A percentile compares a stretch with the other conserved stretches of the same genome.
Conservation (phyloP, 2,888 invertebrate species). For the Ommatoiulus sabulosus region DNA sequence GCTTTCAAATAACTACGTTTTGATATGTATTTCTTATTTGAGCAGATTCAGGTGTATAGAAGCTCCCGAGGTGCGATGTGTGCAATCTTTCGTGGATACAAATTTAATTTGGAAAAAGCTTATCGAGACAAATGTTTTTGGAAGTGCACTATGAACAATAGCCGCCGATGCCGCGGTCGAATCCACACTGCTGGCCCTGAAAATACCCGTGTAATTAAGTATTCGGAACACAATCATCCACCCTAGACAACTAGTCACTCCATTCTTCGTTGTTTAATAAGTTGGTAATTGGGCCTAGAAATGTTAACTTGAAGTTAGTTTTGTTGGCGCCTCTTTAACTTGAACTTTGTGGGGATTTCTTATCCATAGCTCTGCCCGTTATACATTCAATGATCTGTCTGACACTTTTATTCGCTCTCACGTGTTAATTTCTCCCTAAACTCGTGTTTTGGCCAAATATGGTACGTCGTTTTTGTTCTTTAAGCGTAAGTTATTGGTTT, state of each 20-base stretch:
- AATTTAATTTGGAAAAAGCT: neutral
- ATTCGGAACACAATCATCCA: neutral
- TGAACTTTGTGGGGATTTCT: neutral
- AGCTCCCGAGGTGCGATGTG: neutral
- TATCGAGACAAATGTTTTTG: neutral
- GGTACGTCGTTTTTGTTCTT: neutral
- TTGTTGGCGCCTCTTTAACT: neutral
- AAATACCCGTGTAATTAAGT: neutral
- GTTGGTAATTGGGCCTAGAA: too few species aligned
- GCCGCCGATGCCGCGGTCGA: neutral
- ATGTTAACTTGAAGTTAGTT: neutral
- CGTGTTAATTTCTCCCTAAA: neutral
- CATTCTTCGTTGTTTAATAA: neutral
- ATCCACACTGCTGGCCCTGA: neutral
- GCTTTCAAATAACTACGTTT: neutral
- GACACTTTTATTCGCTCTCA: slow-evolving; percentile 1
- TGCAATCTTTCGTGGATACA: neutral
- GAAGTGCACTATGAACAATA: neutral
- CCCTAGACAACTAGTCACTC: neutral
- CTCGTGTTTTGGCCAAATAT: neutral
- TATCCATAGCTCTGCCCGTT: neutral
- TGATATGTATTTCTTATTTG: slow-evolving; percentile 4
- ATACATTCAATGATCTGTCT: neutral
- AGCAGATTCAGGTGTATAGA: neutral
- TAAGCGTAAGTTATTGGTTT: neutral